A percentile compares a stretch with the other conserved stretches of the same genome.
Conservation (phyloP, 1,140 invertebrate genomes). For the Gonatopus flavifemur region DNA sequence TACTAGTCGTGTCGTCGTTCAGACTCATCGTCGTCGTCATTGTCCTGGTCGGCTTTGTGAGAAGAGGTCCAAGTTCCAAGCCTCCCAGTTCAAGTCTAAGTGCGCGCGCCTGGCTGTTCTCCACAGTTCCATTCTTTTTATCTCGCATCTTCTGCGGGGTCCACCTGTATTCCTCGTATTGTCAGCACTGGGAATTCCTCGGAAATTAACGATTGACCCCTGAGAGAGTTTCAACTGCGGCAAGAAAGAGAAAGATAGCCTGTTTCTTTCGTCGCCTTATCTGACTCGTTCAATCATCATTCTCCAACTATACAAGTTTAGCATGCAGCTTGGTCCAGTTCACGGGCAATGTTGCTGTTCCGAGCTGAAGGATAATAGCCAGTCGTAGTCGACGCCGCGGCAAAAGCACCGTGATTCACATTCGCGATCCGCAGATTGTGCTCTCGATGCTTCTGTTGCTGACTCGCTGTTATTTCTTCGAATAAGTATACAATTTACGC, state of each 20-base stretch:
- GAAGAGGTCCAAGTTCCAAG: no score
- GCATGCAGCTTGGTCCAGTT: neutral
- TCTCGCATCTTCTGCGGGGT: constrained; percentile 51
- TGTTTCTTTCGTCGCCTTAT: constrained; percentile 19
- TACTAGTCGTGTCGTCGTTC: constrained; percentile 42
- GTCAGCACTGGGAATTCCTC: constrained; percentile 44
- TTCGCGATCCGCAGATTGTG: no score
- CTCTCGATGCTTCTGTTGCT: no score
- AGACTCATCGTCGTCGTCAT: constrained; percentile 28
- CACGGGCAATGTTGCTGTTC: no score
- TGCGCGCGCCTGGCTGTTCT: constrained; percentile 19
- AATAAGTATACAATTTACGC: no score
- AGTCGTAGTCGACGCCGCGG: no score
- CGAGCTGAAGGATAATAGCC: no score
- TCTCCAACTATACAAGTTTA: neutral
- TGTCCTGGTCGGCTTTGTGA: no score
- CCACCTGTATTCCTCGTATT: constrained; percentile 55
- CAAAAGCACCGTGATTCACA: no score
- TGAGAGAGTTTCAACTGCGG: constrained; percentile 9
- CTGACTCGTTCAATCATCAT: constrained; percentile 25
- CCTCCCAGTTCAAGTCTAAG: constrained; percentile 25
- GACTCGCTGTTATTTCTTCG: no score
- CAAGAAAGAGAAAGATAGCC: constrained; percentile 12
- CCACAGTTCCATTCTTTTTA: no score
- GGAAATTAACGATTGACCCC: constrained; percentile 50